Conservation (phyloP, 1,140 invertebrate species). For the Diuraphis noxia region DNA sequence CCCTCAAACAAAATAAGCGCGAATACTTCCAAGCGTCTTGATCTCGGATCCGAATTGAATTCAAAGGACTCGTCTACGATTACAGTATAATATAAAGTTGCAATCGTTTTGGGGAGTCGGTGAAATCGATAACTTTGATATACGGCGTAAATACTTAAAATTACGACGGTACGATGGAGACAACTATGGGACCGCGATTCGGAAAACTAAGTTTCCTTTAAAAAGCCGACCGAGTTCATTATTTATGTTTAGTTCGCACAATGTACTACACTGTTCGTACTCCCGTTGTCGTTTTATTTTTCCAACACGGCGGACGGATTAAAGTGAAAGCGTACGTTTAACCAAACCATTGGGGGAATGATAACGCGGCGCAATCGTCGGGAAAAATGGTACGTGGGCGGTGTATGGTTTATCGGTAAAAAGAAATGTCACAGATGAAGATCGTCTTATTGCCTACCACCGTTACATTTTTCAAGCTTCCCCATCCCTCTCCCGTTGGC, state of each 20-base stretch:
- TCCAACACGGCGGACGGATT: not conserved
- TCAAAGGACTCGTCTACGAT: not conserved
- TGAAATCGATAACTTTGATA: not conserved
- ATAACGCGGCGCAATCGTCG: not conserved
- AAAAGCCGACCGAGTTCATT: not conserved
- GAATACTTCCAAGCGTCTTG: not conserved
- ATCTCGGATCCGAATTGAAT: not conserved
- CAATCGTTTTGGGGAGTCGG: not conserved
- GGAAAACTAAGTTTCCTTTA: not conserved
- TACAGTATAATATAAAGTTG: not conserved
- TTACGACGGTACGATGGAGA: not conserved
- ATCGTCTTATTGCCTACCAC: not conserved
- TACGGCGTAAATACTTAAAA: not conserved
- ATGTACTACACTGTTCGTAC: not conserved
- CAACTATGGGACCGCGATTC: not conserved
- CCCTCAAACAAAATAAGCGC: too few species aligned
- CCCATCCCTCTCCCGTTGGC: not conserved
- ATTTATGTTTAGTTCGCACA: constrained; percentile 6
- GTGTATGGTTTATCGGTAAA: constrained; percentile 15
- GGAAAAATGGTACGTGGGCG: not conserved
- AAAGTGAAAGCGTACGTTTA: constrained; percentile 1
- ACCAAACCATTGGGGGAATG: not conserved
- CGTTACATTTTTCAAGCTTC: not conserved
- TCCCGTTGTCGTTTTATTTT: not conserved
- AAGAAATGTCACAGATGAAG: not conserved